Evolutionary conservation across 2,797 vertebrate genomes (phyloP).

Genomic region (Pseudomugil gertrudae): DNA sequence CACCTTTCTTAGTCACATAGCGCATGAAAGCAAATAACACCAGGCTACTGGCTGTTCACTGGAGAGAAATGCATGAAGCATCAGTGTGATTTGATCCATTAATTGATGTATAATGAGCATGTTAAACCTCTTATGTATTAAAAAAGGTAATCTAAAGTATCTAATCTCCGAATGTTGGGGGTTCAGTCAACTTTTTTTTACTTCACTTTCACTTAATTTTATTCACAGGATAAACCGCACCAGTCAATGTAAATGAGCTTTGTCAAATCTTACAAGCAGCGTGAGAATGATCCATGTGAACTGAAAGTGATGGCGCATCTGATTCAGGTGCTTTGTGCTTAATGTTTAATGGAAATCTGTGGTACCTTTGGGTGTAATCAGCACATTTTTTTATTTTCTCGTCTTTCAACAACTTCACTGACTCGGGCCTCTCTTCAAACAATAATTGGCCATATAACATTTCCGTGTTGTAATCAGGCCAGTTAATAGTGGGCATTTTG

Average conservation of each 20-base stretch:
- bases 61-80: constrained; percentile 58
- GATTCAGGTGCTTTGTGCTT: constrained; percentile 14
- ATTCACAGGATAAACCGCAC: background rate
- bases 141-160: constrained; percentile 13
- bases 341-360: constrained; percentile 26
- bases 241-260: constrained; percentile 6
- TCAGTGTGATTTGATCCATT: constrained; percentile 58
- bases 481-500: background rate
- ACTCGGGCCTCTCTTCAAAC: background rate
- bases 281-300: constrained; percentile 40
- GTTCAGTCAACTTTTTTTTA: constrained; percentile 26
- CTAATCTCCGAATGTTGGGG: constrained; percentile 23
- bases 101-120: constrained; percentile 10
- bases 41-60: constrained; percentile 9
- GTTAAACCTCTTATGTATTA: constrained; percentile 11
- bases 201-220: constrained; percentile 66
- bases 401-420: constrained; percentile 17
- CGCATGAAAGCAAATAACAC: constrained; percentile 20
- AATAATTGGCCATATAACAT: background rate
- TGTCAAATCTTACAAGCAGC: constrained; percentile 9
- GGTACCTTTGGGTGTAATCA: constrained; percentile 41
- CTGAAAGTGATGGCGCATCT: constrained; percentile 58
- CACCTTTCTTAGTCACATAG: constrained; percentile 5
- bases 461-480: background rate
- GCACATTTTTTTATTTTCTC: constrained; percentile 5